Base-by-base conservation (phyloP, 2,888 invertebrate species). In the Apamea crenata region DNA sequence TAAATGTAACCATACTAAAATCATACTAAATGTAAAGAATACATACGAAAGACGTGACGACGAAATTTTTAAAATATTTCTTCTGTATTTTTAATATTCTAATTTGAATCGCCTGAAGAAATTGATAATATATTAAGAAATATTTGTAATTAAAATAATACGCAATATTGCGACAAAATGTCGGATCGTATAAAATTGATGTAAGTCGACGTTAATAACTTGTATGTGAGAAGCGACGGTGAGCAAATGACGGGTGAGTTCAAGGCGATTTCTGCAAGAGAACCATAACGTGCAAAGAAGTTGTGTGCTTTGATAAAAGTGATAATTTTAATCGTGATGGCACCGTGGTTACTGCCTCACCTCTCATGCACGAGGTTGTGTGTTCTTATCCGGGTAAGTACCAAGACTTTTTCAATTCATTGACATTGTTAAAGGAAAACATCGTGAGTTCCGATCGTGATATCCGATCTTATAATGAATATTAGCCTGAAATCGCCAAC, bases 71-170 rank as follows among this genome's bases (percentile, higher is more conserved):
- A 50, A 44, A 47, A 72, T 14, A 74, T 50, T 59, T n/a, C 7
- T 67, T 50, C 6, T 50, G 16, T 50, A 40, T 44, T 73, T 80
- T 74, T 56, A 56, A 74, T 81, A 56, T 72, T 72, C 40, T 14
- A 53, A 56, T 81, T 65, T 73, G 53, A 56, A 78, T 50, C 61
- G 47, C 44, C 25, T 56, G 36, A 36, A 32, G 2, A 72, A 8
- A 70, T 44, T 53, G 21, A 53, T 59, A 47, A n/a, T n/a, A n/a
- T n/a, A n/a, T n/a, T n/a, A n/a, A n/a, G 56, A 50, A 12, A 70
- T 70, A 53, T 56, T 56, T 56, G 18, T 36, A 71, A n/a, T 59
- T 7, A 71, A n/a, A n/a, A 36, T 36, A 40, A 40, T 40, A 40
- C 1, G 12, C 1, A 16, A 71, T 18, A 56, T 50, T 25, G 16